These are phyloP conservation scores for Romanogobio albipinnatus DNA, from an alignment of 2,113 vertebrate genomes.

Conservation along the genomic window DNA sequence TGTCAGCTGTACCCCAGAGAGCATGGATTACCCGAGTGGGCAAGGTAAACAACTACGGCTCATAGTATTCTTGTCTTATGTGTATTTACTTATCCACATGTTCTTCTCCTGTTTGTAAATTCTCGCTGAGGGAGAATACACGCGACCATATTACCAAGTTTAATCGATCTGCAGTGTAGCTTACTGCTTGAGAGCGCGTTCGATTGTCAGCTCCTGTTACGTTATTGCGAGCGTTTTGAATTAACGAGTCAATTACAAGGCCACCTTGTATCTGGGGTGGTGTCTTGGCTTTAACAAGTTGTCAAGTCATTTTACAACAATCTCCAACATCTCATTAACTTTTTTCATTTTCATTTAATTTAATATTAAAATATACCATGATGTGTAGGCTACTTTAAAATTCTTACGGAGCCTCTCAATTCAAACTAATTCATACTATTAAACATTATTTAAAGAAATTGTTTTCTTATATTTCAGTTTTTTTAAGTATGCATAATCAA, in stretches of 20 bases:
- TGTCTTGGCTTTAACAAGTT: not conserved
- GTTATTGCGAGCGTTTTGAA: slow-evolving; percentile 29
- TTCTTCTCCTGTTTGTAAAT: not conserved
- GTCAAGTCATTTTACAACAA: not conserved
- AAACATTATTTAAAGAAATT: too few species aligned
- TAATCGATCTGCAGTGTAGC: not conserved
- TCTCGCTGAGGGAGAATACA: not conserved
- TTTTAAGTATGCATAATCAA: not conserved
- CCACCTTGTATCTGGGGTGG: not conserved
- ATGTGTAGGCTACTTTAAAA: not conserved
- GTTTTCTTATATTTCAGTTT: not conserved
- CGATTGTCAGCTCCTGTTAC: not conserved
- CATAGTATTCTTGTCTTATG: not conserved
- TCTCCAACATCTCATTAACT: not conserved
- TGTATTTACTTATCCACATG: slow-evolving; percentile 12
- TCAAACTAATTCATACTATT: not conserved
- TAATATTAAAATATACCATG: not conserved
- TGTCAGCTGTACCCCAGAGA: slow-evolving; percentile 98
- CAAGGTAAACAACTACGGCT: slow-evolving; percentile 79
- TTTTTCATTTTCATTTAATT: not conserved
- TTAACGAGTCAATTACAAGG: slow-evolving; percentile 23
- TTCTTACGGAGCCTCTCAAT: not conserved
- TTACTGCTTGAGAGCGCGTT: not conserved
- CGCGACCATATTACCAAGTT: not conserved
- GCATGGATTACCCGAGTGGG: slow-evolving; percentile 88